phyloP scores from a whole-genome alignment of 2,888 invertebrate genomes.

The Auanema freiburgensis region DNA sequence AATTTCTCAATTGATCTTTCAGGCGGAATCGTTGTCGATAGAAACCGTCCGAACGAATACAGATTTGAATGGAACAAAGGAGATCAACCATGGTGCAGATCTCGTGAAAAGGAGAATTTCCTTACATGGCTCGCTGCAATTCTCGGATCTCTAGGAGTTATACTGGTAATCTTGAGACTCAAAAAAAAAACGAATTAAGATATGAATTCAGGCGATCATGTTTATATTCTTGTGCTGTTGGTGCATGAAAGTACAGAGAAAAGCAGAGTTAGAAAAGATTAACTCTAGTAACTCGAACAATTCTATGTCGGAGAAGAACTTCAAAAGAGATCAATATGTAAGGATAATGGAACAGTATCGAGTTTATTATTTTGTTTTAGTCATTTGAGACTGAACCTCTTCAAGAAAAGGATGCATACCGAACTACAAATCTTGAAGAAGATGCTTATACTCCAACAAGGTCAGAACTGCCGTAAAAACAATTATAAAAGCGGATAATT shows the following conservation, averaged over 20 bases:
- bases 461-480: no score
- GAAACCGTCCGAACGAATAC: conserved; percentile 48
- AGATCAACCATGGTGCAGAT: conserved; percentile 62
- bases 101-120: conserved; percentile 61
- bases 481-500: no score
- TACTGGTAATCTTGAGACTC: conserved; percentile 15
- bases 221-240: conserved; percentile 42
- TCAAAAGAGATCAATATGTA: not conserved
- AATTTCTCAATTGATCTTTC: no score
- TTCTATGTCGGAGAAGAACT: not conserved
- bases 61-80: conserved; percentile 63
- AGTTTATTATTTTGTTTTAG: conserved; percentile 4
- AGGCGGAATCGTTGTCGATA: conserved; percentile 53
- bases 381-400: conserved; percentile 21
- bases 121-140: conserved; percentile 62
- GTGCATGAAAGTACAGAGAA: conserved; percentile 43
- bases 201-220: conserved; percentile 20
- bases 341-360: not conserved
- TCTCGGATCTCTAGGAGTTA: conserved; percentile 35
- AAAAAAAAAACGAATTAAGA: not conserved
- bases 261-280: conserved; percentile 17
- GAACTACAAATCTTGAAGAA: no score
- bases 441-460: no score
- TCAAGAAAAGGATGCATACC: conserved; percentile 11
- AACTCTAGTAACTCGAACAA: not conserved